A percentile compares a stretch with the other conserved stretches of the same genome.
Conservation (phyloP, 2,888 invertebrate species). For the Pyrochroa serraticornis region DNA sequence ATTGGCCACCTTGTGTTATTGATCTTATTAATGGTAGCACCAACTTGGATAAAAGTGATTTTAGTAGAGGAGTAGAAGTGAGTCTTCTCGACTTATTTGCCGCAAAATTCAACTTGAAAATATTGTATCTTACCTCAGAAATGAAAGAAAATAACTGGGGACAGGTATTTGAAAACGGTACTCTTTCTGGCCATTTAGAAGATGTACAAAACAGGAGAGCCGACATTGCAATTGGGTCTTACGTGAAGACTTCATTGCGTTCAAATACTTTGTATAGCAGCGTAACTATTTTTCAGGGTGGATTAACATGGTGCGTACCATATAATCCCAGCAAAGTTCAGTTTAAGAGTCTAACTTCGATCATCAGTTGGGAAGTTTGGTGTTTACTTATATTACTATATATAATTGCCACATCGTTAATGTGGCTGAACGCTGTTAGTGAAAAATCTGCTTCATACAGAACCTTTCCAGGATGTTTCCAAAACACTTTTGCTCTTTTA, state of each 20-base stretch:
- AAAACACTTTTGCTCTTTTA: slow-evolving; percentile 26
- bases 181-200: slow-evolving; percentile 10
- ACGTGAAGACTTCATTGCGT: slow-evolving; percentile 1
- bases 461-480: slow-evolving; percentile 19
- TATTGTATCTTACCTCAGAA: slow-evolving; percentile 3
- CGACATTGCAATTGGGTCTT: slow-evolving; percentile 10
- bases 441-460: slow-evolving; percentile 24
- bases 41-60: background rate
- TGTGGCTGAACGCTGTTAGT: background rate
- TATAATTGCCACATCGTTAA: background rate
- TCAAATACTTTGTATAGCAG: background rate
- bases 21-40: slow-evolving; percentile 18
- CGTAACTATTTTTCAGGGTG: slow-evolving; percentile 28
- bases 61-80: slow-evolving; percentile 7
- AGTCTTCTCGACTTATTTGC: slow-evolving; percentile 13
- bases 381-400: slow-evolving; percentile 1
- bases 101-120: background rate
- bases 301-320: slow-evolving; percentile 34
- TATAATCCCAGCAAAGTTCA: background rate
- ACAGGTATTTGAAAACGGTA: slow-evolving; percentile 24
- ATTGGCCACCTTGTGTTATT: slow-evolving; percentile 31
- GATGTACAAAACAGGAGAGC: slow-evolving; percentile 1
- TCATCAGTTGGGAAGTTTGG: background rate
- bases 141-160: slow-evolving; percentile 5
- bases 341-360: background rate